phyloP scores from a whole-genome alignment of 2,113 vertebrate species.

The Strix aluco region DNA sequence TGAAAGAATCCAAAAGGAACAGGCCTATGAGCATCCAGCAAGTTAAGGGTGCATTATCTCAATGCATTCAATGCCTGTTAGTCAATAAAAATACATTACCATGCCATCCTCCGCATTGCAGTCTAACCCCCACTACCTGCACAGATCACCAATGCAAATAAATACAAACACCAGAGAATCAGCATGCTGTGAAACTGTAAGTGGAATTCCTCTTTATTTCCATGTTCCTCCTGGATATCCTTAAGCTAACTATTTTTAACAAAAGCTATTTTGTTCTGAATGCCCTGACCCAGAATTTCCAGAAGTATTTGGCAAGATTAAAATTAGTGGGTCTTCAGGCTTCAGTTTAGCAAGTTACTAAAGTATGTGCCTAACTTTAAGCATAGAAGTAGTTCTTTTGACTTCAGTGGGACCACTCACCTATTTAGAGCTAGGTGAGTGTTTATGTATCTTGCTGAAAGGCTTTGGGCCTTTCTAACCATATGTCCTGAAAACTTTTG shows the following conservation, averaged over 20 bases:
- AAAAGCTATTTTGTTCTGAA: background rate
- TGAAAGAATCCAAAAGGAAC: background rate
- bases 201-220: background rate
- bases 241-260: background rate
- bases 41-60: background rate
- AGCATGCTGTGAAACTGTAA: background rate
- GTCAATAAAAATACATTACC: slow-evolving; percentile 25
- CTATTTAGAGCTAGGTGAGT: background rate
- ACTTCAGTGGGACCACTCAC: background rate
- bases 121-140: slow-evolving; percentile 7
- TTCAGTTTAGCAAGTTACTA: background rate
- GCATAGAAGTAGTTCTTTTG: background rate
- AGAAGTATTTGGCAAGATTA: background rate
- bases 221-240: background rate
- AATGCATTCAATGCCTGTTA: background rate
- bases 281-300: background rate
- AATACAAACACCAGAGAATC: background rate
- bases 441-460: background rate
- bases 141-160: slow-evolving; percentile 34
- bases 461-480: background rate
- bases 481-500: background rate
- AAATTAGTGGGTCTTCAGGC: background rate
- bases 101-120: slow-evolving; percentile 26
- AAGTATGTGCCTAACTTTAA: background rate
- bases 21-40: background rate